A percentile compares a stretch with the other conserved stretches of the same genome.
phyloP scores from a whole-genome alignment of 2,113 vertebrate genomes.

The Forbesichthys papilliferus region DNA sequence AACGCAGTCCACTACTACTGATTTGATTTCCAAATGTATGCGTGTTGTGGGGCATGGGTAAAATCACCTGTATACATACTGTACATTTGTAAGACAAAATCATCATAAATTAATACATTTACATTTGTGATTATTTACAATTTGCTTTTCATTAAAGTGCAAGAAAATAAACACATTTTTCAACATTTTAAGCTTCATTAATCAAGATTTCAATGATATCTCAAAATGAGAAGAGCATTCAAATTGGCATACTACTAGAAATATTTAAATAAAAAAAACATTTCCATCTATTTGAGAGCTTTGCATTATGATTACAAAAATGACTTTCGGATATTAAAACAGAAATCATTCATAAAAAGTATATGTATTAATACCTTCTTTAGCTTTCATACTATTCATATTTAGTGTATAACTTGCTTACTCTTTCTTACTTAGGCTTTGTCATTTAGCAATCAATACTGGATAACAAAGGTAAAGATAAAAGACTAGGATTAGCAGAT shows the following conservation, averaged over 20 bases:
- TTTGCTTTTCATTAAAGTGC: slow-evolving; percentile 17
- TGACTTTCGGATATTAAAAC: no score
- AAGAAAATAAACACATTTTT: neutral
- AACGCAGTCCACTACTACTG: no score
- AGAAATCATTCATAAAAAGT: no score
- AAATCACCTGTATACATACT: slow-evolving; percentile 1
- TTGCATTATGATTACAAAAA: no score
- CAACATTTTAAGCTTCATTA: neutral
- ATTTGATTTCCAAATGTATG: no score
- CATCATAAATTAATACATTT: slow-evolving; percentile 1
- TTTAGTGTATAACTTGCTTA: neutral
- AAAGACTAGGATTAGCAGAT: no score
- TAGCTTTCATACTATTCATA: neutral
- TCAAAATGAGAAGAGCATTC: neutral
- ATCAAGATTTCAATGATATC: neutral
- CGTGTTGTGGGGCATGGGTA: no score
- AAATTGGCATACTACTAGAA: neutral
- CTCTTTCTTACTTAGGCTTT: neutral
- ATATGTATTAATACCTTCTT: neutral
- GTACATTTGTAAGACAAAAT: neutral
- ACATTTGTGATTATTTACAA: neutral
- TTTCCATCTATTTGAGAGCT: no score
- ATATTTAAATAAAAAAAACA: no score
- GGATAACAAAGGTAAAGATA: no score
- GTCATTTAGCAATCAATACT: no score